Conservation (phyloP, 1,140 invertebrate genomes). For the Octopus sinensis region DNA sequence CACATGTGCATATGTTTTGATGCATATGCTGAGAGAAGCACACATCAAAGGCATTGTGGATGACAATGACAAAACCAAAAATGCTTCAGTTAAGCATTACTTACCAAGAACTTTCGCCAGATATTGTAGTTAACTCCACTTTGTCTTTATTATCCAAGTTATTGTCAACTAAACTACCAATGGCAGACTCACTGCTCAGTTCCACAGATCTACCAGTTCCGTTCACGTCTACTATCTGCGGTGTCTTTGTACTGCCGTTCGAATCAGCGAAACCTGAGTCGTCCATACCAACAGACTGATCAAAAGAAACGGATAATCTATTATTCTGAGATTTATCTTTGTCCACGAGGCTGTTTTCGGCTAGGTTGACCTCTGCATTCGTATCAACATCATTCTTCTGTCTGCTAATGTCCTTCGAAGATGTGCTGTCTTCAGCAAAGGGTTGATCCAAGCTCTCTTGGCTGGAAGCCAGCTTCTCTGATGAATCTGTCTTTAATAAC, state of each 20-base stretch:
- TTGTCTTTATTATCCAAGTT: conserved; percentile 11
- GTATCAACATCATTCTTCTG: conserved; percentile 21
- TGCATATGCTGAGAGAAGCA: neutral
- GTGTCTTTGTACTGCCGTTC: neutral
- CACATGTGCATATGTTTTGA: neutral
- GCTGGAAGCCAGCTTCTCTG: neutral
- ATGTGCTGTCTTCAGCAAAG: neutral
- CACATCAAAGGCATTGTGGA: no score
- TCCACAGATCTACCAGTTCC: conserved; percentile 5
- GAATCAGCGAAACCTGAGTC: conserved; percentile 9
- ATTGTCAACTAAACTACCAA: conserved; percentile 12
- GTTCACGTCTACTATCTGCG: neutral
- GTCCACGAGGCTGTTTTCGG: conserved; percentile 17
- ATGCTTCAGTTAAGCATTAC: neutral
- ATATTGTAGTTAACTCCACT: neutral
- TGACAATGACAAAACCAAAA: neutral
- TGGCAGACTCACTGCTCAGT: neutral
- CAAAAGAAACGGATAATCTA: conserved; percentile 6
- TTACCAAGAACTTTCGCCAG: conserved; percentile 4
- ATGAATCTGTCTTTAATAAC: conserved; percentile 24
- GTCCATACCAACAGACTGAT: conserved; percentile 10
- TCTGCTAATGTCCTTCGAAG: neutral
- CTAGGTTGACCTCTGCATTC: conserved; percentile 34
- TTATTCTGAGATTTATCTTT: conserved; percentile 3
- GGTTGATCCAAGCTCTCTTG: conserved; percentile 1